Percentiles rank a stretch among this genome's conserved stretches.
Conservation (phyloP, 2,888 invertebrate genomes). For the Epistrophe eligans region DNA sequence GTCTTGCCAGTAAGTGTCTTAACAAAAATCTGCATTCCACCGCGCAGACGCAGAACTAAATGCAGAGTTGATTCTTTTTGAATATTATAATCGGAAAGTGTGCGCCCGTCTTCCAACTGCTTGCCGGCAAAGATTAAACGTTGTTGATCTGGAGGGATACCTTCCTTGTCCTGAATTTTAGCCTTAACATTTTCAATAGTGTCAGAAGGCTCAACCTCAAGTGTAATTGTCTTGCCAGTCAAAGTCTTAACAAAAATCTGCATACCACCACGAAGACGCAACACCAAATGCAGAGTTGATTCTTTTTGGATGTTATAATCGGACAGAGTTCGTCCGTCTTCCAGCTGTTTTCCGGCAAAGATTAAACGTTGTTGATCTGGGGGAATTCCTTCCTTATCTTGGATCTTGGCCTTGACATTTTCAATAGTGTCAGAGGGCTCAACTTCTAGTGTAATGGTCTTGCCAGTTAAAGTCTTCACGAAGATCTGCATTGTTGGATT, state of each 20-base stretch:
- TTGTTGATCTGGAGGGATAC: constrained; percentile 80
- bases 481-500: constrained; percentile 83
- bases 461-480: constrained; percentile 80
- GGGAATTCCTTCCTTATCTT: constrained; percentile 81
- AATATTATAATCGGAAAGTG: constrained; percentile 87
- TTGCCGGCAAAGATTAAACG: constrained; percentile 80
- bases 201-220: constrained; percentile 79
- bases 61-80: constrained; percentile 79
- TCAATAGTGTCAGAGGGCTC: constrained; percentile 80
- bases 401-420: constrained; percentile 81
- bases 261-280: constrained; percentile 93
- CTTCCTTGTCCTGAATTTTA: constrained; percentile 80
- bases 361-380: constrained; percentile 81
- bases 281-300: constrained; percentile 86
- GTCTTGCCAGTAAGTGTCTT: constrained; percentile 79
- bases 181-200: constrained; percentile 80
- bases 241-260: constrained; percentile 80
- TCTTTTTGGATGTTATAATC: constrained; percentile 85
- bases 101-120: constrained; percentile 91
- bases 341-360: constrained; percentile 83
- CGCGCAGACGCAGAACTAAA: constrained; percentile 94
- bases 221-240: constrained; percentile 80
- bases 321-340: constrained; percentile 93
- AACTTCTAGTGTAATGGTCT: constrained; percentile 80
- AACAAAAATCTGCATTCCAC: constrained; percentile 87